Base-by-base conservation (phyloP, 2,113 vertebrate genomes). In the Epinephelus lanceolatus region DNA sequence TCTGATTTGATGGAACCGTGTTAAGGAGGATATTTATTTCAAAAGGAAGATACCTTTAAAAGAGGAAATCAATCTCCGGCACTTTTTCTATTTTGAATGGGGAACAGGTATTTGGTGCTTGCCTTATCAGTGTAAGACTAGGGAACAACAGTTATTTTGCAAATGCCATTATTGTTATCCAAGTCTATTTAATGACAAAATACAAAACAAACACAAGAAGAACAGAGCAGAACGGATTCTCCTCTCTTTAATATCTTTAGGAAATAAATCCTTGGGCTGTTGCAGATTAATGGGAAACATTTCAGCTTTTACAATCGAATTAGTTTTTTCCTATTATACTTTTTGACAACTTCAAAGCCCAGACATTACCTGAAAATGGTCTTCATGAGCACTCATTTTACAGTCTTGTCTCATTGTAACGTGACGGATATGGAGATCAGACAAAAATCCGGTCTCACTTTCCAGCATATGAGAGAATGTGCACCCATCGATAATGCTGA, bases 401-500 rank as follows among this genome's bases (percentile, higher is more conserved):
- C 23, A 42, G 10, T 42, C 51, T 30, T 23, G 19, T 37, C 55
- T 73, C 61, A 53, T 33, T 76, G 60, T 53, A 65, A 53, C 2
- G 1, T 51, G 52, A 77, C 55, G 45, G 52, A 81, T 63, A 52
- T 40, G 37, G 76, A 70, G 60, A 69, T 2, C 3, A 12, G 30
- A 75, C 66, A 56, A 53, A 57, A n/a, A 47, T n/a, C 21, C 17
- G 33, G 30, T 78, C 63, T 55, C 66, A n/a, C 49, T 49, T 51
- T 71, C 6, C 49, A 55, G 60, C 53, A 18, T 66, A 23, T 59
- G 47, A 65, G 63, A 33, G 19, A 12, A 69, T 12, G 49, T 78
- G 5, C 42, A 67, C 62, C 53, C 57, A 70, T 81, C 78, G 45
- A 77, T 80, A 83, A 57, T 37, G 86, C 88, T 84, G 84, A 89